Base-by-base conservation (phyloP, 2,797 vertebrate species). In the Ctenopoma multispine region DNA sequence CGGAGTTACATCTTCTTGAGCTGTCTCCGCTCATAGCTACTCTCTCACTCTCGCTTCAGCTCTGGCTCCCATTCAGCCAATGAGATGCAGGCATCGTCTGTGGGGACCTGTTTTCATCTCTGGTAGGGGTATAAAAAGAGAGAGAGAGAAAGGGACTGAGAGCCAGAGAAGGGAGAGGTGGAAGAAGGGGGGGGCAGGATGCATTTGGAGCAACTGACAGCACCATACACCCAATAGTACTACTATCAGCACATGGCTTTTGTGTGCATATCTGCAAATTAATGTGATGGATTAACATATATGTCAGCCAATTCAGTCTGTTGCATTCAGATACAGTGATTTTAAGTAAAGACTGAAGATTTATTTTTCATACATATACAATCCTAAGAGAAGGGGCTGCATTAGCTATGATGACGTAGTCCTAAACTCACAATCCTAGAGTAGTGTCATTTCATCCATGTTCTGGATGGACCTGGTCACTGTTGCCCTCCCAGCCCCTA, bases 181-280 rank as follows among this genome's bases (percentile, higher is more conserved):
- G 51, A 43, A 24, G 43, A 62, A 61, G 67, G 66, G 54, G 48
- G 53, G 68, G 31, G 47, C 53, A 69, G 72, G 76, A 77, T 83
- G 77, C 79, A 83, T 85, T 89, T 46, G 75, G 86, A 86, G 84
- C 78, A 44, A 77, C 79, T 92, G 91, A 92, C 90, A 91, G 87
- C 78, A 88, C 84, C 87, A 87, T 85, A 89, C 84, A 83, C 79
- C 82, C 83, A 78, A 75, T 66, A 76, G 83, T 77, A 82, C 82
- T 69, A 88, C 89, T 89, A 90, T 91, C 89, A 89, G 82, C 86
- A 79, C 89, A 84, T 85, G 86, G 88, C 86, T 89, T 91, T 90
- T 92, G 89, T 92, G 78, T 72, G 78, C 48, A 63, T 70, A 83
- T 89, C 90, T 83, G 68, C 72, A 82, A 83, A 88, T 82, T 63